Base-by-base conservation (phyloP, 2,113 vertebrate genomes). In the Nyctereutes procyonoides region DNA sequence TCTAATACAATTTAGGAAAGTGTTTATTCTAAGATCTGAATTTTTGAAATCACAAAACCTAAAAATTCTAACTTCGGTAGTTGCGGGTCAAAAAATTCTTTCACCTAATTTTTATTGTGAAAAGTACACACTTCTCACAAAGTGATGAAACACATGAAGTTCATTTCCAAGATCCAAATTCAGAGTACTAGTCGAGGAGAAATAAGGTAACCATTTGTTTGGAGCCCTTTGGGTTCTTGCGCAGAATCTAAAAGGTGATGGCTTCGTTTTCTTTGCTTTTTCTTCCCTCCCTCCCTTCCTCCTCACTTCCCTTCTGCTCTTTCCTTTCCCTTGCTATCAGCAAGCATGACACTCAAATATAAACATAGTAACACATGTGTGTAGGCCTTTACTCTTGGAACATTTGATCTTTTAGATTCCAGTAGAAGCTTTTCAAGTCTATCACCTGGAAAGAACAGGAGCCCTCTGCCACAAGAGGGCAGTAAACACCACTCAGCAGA, bases 381-480 rank as follows among this genome's bases (percentile, higher is more conserved):
- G 77, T 3, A 0, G 56, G 51, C 32, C 1, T 53, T 73, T 13
- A 15, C 13, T 76, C 53, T 7, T 38, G 14, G n/a, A 53, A 4
- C 56, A 5, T n/a, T 7, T 7, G 28, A 9, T 38, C 15, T 35
- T 60, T 15, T 3, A 3, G 6, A n/a, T 74, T 74, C 71, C 43
- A 3, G 12, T 0, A 30, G 62, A 19, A 24, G 69, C 11, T 43
- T 58, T 24, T 10, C 43, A 28, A 19, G 56, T 60, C 90, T 38
- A 35, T 69, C 32, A n/a, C 7, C 30, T 20, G 69, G 5, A 15
- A 91, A 51, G 30, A 65, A 55, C 17, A n/a, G 20, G 83, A 26
- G 0, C 55, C 28, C 10, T 19, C 63, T 11, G 55, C 88, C 97
- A 79, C 82, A 4, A 96, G 97, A 82, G 96, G 96, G 93, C 96